These are phyloP conservation scores for Protodeltote pygarga DNA, from an alignment of 2,888 invertebrate species.

Conservation along the genomic window DNA sequence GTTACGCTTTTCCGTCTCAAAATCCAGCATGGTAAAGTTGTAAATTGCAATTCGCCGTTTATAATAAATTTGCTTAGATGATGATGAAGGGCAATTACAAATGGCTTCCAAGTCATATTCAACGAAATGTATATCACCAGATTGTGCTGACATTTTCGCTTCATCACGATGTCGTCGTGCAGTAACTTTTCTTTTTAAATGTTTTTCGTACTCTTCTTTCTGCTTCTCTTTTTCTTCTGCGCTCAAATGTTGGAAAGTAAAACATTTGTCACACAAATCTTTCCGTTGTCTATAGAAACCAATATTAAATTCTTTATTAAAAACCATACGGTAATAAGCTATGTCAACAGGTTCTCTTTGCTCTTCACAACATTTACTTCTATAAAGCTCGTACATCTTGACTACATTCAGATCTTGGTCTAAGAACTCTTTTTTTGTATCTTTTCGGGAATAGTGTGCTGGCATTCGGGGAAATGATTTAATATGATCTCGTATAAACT, in stretches of 20 bases:
- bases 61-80: constrained; percentile 22
- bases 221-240: constrained; percentile 23
- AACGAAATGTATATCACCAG: constrained; percentile 26
- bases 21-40: constrained; percentile 27
- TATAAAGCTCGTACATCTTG: constrained; percentile 30
- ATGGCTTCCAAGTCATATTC: constrained; percentile 32
- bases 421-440: constrained; percentile 22
- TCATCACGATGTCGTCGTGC: constrained; percentile 26
- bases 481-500: constrained; percentile 20
- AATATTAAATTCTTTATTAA: constrained; percentile 31
- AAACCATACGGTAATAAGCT: constrained; percentile 15
- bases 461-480: constrained; percentile 28
- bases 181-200: constrained; percentile 19
- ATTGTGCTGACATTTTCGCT: constrained; percentile 25
- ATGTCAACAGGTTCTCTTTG: constrained; percentile 17
- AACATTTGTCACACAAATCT: constrained; percentile 30
- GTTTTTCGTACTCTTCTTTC: constrained; percentile 16
- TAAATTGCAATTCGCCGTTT: constrained; percentile 19
- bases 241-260: constrained; percentile 16
- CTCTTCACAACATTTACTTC: constrained; percentile 13
- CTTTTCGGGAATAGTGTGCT: constrained; percentile 14
- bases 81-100: constrained; percentile 21
- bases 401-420: constrained; percentile 22
- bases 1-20: constrained; percentile 23
- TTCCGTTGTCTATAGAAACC: constrained; percentile 27